Conservation (phyloP, 1,140 invertebrate species). For the Leptinotarsa defecta region DNA sequence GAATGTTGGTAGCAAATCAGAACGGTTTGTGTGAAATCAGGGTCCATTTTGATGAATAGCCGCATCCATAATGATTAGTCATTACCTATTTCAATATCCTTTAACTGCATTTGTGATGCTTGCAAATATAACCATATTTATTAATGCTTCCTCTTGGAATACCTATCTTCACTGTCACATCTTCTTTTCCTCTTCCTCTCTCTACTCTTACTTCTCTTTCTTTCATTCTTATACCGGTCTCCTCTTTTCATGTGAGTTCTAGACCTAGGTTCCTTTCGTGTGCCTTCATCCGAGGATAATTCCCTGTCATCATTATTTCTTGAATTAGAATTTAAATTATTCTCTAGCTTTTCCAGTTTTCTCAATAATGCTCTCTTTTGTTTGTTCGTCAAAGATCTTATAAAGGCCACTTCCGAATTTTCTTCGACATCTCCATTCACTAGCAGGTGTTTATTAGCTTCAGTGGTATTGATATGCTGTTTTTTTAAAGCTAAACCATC, state of each 20-base stretch:
- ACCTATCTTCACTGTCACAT: no score
- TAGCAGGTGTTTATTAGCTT: constrained; percentile 47
- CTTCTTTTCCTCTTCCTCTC: neutral
- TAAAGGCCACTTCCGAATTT: constrained; percentile 72
- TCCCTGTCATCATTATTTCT: constrained; percentile 52
- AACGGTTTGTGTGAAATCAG: neutral
- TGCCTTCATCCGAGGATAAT: constrained; percentile 10
- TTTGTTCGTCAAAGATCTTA: constrained; percentile 82
- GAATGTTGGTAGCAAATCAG: neutral
- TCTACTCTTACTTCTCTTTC: no score
- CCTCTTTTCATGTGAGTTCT: neutral
- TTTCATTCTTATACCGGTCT: no score
- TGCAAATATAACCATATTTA: neutral
- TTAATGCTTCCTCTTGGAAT: constrained; percentile 24
- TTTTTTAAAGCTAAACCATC: constrained; percentile 89
- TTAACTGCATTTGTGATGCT: no score
- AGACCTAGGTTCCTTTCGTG: no score
- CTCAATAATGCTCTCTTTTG: constrained; percentile 78
- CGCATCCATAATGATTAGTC: neutral
- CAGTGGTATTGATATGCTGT: constrained; percentile 60
- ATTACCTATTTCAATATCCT: neutral
- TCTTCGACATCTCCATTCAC: constrained; percentile 65
- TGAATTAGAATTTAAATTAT: constrained; percentile 46
- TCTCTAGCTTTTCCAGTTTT: constrained; percentile 79
- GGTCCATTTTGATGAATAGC: neutral